phyloP scores from a whole-genome alignment of 2,888 invertebrate genomes.

The Noctua janthina region DNA sequence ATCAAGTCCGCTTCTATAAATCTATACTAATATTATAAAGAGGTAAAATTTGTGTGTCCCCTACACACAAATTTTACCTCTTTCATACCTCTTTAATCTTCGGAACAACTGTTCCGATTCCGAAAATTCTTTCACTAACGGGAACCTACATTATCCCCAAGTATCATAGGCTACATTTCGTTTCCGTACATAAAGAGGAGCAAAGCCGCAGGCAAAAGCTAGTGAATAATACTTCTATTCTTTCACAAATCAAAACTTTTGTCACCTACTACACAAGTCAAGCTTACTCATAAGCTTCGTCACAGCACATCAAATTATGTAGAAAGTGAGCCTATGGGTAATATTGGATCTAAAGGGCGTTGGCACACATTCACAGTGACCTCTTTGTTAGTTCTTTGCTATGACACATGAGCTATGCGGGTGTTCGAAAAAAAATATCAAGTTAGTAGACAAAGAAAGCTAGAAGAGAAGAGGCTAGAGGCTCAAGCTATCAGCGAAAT shows the following conservation, averaged over 20 bases:
- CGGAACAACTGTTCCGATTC: background rate
- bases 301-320: slow-evolving; percentile 48
- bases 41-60: no score
- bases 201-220: background rate
- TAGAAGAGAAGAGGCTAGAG: no score
- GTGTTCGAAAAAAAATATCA: background rate
- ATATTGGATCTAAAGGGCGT: slow-evolving; percentile 52
- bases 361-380: slow-evolving; percentile 53
- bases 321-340: slow-evolving; percentile 48
- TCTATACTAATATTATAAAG: no score
- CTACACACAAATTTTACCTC: no score
- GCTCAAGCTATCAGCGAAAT: background rate
- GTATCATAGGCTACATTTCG: no score
- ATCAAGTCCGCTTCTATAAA: background rate
- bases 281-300: slow-evolving; percentile 31
- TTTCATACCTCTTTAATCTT: background rate
- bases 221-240: background rate
- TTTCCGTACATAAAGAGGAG: background rate
- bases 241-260: slow-evolving; percentile 2
- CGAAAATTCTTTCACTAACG: background rate
- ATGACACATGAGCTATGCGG: slow-evolving; percentile 12
- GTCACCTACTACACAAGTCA: slow-evolving; percentile 16
- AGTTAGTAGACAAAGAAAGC: background rate
- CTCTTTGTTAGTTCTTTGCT: slow-evolving; percentile 28
- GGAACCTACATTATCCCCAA: background rate